Conservation (phyloP, 2,888 invertebrate genomes). For the Heliconius cydno region DNA sequence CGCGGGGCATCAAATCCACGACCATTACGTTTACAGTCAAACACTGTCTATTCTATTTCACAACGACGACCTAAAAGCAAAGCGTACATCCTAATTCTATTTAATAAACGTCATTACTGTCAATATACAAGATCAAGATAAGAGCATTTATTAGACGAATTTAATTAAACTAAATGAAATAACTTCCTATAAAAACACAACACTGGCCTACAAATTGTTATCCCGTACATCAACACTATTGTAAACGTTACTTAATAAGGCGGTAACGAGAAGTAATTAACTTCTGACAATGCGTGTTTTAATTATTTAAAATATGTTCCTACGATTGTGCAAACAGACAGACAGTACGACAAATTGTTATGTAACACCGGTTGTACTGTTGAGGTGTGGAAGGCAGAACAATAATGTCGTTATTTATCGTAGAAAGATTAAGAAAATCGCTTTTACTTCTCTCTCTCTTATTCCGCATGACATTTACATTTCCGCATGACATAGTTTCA, state of each 20-base stretch:
- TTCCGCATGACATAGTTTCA: neutral
- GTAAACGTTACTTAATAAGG: constrained; percentile 48
- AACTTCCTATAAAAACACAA: constrained; percentile 31
- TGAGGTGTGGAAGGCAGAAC: neutral
- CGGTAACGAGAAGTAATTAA: constrained; percentile 49
- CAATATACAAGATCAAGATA: constrained; percentile 7
- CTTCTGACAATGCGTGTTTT: constrained; percentile 51
- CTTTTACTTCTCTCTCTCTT: neutral
- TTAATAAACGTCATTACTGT: constrained; percentile 3
- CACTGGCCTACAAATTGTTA: constrained; percentile 35
- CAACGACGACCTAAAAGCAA: neutral
- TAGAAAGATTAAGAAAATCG: neutral
- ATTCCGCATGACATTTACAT: neutral
- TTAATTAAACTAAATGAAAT: constrained; percentile 23
- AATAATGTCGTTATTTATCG: neutral
- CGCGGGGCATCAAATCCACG: neutral
- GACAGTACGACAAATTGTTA: constrained; percentile 44
- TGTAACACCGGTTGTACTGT: constrained; percentile 28
- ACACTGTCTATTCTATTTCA: neutral
- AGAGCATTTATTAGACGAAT: constrained; percentile 1
- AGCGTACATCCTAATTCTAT: constrained; percentile 4
- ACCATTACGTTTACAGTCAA: neutral
- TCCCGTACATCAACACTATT: constrained; percentile 43
- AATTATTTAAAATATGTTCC: constrained; percentile 51
- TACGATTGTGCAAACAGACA: constrained; percentile 48